Conservation (phyloP, 2,888 invertebrate genomes). For the Drosophila siamana region DNA sequence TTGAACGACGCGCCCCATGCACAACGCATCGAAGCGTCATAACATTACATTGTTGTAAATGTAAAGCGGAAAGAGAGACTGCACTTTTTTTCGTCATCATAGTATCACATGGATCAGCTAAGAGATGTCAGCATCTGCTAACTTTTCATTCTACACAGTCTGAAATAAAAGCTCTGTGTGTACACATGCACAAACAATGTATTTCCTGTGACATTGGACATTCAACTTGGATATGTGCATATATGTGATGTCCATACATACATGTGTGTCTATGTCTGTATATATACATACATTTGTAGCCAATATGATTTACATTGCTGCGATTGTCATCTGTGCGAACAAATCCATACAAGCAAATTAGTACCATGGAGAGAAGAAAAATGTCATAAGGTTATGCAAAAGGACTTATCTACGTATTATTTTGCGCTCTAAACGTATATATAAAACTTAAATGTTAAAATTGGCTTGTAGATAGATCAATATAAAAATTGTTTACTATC, state of each 20-base stretch:
- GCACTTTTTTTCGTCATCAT: slow-evolving; percentile 39
- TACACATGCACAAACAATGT: slow-evolving; percentile 1
- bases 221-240: slow-evolving; percentile 70
- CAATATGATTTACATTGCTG: slow-evolving; percentile 50
- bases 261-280: too few relatives aligned
- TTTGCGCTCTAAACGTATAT: too few relatives aligned
- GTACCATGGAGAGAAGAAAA: too few relatives aligned
- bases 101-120: slow-evolving; percentile 16
- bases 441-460: too few relatives aligned
- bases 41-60: slow-evolving; percentile 7
- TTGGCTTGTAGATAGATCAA: too few relatives aligned
- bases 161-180: slow-evolving; percentile 14
- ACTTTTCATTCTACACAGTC: too few relatives aligned
- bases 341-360: not conserved
- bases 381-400: too few relatives aligned
- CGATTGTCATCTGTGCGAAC: slow-evolving; percentile 61
- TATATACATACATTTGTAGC: slow-evolving; percentile 18
- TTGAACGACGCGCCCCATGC: slow-evolving; percentile 54
- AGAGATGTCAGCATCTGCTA: not conserved
- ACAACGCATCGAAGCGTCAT: slow-evolving; percentile 14
- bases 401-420: too few relatives aligned
- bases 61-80: slow-evolving; percentile 9
- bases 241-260: not conserved
- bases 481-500: too few relatives aligned
- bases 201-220: slow-evolving; percentile 31